phyloP scores from a whole-genome alignment of 2,888 invertebrate genomes.

The Biston stratarius region DNA sequence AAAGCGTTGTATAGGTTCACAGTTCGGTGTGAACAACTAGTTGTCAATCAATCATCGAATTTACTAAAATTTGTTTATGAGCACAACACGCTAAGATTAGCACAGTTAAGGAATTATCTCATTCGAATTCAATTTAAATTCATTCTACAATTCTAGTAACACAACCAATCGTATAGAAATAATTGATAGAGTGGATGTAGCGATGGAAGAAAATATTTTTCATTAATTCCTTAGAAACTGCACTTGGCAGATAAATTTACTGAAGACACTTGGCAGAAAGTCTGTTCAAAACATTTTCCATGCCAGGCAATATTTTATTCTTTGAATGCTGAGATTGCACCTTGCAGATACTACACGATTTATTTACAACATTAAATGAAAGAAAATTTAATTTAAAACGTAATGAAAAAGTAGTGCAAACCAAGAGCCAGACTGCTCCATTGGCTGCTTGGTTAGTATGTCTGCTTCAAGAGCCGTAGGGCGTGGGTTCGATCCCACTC shows the following conservation, averaged over 20 bases:
- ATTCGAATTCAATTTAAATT: constrained; percentile 3
- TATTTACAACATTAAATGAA: neutral
- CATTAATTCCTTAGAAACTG: constrained; percentile 9
- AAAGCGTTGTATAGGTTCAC: too few species aligned
- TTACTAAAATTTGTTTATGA: neutral
- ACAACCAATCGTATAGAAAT: constrained; percentile 19
- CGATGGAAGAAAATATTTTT: constrained; percentile 12
- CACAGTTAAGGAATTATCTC: neutral
- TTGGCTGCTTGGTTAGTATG: too few species aligned
- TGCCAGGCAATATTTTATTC: neutral
- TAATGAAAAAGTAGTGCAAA: too few species aligned
- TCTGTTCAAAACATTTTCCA: constrained; percentile 1
- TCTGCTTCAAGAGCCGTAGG: too few species aligned
- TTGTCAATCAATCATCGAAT: too few species aligned
- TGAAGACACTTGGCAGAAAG: neutral
- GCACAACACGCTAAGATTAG: neutral
- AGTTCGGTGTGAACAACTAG: too few species aligned
- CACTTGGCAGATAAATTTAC: neutral
- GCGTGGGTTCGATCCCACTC: too few species aligned
- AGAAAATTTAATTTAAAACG: neutral
- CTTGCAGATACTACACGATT: neutral
- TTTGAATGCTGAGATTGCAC: neutral
- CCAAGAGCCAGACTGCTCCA: too few species aligned
- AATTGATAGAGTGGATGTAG: constrained; percentile 20
- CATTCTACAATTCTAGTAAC: constrained; percentile 8